phyloP scores from a whole-genome alignment of 2,888 invertebrate species.

The Elegia similella region DNA sequence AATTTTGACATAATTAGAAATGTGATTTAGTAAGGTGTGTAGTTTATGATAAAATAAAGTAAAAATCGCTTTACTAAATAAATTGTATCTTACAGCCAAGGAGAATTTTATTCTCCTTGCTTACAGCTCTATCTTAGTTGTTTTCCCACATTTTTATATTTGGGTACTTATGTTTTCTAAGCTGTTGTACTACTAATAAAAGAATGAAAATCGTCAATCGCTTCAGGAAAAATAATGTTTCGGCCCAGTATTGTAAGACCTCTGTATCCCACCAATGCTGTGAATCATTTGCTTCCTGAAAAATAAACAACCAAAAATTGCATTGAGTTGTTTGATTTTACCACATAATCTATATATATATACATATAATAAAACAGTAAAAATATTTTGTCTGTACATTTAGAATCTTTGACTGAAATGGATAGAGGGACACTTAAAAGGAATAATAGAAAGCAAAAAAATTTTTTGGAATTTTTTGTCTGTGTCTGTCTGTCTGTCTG shows the following conservation, averaged over 20 bases:
- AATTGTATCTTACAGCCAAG: constrained; percentile 62
- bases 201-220: constrained; percentile 38
- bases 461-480: no score
- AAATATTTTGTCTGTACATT: no score
- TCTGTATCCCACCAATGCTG: constrained; percentile 81
- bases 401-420: no score
- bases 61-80: constrained; percentile 74
- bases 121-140: constrained; percentile 64
- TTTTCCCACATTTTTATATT: constrained; percentile 75
- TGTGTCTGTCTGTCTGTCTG: no score
- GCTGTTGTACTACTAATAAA: constrained; percentile 73
- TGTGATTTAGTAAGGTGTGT: constrained; percentile 80
- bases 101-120: no score
- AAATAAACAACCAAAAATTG: constrained; percentile 79
- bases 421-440: no score
- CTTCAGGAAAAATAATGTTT: constrained; percentile 69
- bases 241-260: constrained; percentile 75
- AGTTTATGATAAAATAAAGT: constrained; percentile 54
- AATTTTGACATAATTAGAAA: constrained; percentile 77
- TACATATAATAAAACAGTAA: no score
- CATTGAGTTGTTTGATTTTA: constrained; percentile 40
- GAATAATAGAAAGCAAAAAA: no score
- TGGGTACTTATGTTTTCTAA: constrained; percentile 74
- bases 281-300: constrained; percentile 81
- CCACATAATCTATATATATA: not conserved